Conservation (phyloP, 1,140 invertebrate genomes). For the Bombus polaris region DNA sequence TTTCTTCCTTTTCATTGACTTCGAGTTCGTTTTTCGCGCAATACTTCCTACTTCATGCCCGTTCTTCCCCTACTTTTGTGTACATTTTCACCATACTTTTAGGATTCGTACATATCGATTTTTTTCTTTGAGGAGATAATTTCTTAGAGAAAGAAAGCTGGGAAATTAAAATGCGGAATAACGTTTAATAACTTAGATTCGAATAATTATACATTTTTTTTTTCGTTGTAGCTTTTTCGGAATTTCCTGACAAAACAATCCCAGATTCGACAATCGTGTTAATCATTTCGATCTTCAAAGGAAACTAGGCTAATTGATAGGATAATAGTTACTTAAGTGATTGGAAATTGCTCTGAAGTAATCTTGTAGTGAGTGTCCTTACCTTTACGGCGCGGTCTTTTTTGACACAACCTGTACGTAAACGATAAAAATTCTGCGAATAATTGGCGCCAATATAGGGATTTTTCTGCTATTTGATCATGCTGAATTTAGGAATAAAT, state of each 20-base stretch:
- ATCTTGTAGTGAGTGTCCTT: not conserved
- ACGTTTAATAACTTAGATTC: not conserved
- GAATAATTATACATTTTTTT: not conserved
- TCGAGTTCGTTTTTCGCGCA: not conserved
- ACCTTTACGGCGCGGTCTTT: slow-evolving; percentile 30
- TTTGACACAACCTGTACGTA: slow-evolving; percentile 39
- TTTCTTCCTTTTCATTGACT: not conserved
- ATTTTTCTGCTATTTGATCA: slow-evolving; percentile 9
- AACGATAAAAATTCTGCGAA: slow-evolving; percentile 36
- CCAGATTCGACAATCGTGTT: slow-evolving; percentile 28
- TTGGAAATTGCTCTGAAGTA: not conserved
- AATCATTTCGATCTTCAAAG: slow-evolving; percentile 15
- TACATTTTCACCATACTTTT: not conserved
- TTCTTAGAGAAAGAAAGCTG: not conserved
- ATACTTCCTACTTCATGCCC: not conserved
- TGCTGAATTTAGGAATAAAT: slow-evolving; percentile 25
- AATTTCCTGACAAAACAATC: slow-evolving; percentile 41
- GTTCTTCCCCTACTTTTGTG: not conserved
- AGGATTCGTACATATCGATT: not conserved
- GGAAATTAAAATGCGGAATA: not conserved
- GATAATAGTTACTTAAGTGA: not conserved
- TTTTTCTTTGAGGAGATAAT: not conserved
- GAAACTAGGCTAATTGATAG: not conserved
- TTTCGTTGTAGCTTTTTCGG: not conserved
- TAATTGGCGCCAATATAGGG: slow-evolving; percentile 24